A percentile compares a stretch with the other conserved stretches of the same genome.
phyloP scores from a whole-genome alignment of 2,113 vertebrate genomes.

The Alectura lathami region DNA sequence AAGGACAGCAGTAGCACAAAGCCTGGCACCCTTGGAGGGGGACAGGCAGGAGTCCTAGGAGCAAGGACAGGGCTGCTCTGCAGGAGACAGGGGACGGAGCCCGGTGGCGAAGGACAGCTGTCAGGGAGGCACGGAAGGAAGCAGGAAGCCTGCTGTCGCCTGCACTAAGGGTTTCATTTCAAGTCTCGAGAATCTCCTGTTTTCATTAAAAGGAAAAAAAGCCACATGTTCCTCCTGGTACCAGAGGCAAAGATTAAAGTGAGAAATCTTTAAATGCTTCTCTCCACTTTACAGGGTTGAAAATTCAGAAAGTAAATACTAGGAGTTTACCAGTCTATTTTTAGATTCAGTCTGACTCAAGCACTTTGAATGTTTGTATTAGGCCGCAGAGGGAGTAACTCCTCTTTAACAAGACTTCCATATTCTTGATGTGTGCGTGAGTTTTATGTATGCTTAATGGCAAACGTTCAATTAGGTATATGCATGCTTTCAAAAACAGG shows the following conservation, averaged over 20 bases:
- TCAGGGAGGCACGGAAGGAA: conserved; percentile 1
- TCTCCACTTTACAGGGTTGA: neutral
- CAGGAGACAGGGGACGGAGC: neutral
- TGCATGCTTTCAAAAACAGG: neutral
- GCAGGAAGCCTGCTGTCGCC: conserved; percentile 3
- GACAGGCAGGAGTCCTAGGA: accelerated
- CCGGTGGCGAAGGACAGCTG: neutral
- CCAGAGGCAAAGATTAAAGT: conserved; percentile 23
- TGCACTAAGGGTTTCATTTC: neutral
- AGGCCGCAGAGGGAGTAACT: neutral
- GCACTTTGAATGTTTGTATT: conserved; percentile 5
- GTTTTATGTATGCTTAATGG: neutral
- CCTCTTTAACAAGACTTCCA: neutral
- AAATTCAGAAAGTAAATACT: neutral
- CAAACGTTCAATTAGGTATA: neutral
- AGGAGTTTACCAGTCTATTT: neutral
- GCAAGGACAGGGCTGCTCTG: neutral
- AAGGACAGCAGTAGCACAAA: neutral
- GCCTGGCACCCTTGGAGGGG: accelerated
- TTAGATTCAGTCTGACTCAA: conserved; percentile 30
- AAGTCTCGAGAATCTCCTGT: conserved; percentile 22
- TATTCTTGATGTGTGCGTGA: neutral
- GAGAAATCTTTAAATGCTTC: conserved; percentile 11
- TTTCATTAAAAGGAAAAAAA: conserved; percentile 32
- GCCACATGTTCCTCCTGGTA: neutral